Evolutionary conservation across 64 coral and sea anemone genomes (phyloP), one percentile per base, ranked within the genome.

Genomic region (Trachythela sp.): DNA sequence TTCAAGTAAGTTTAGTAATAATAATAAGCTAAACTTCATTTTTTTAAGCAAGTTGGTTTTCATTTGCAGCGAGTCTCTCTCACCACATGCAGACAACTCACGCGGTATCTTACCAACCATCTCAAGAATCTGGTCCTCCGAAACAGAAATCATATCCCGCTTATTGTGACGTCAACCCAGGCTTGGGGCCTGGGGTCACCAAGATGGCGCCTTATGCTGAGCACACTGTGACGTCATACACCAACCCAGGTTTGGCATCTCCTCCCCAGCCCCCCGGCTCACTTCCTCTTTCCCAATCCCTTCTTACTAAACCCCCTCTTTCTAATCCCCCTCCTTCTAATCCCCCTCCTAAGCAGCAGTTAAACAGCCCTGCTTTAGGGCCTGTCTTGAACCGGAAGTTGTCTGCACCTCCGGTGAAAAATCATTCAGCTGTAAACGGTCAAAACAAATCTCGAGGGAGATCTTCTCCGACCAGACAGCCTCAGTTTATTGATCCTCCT

Each of bases 201-300:
- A 99, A 99, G 89, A 99, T 99, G 37, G 85, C 87, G 86, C 96
- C 96, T 4, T 99, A 99, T 54, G 96, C 96, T 0, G 93, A 99
- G n/a, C 96, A 99, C 83, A 95, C 96, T 13, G 96, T 99, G 68
- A 99, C 96, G 22, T 99, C 96, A 35, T 99, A 99, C 89, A 99
- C 94, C 48, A 94, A 80, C 20, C 75, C 75, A 37, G 75, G 75
- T 35, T 64, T 64, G 56, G 22, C 13, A 22, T 64, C 56, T 24
- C 17, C 56, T 20, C 56, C 56, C 56, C 56, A 64, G 56, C 18
- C 56, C 24, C 56, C 56, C 26, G 26, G 20, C 8, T n/a, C 56
- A 8, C 56, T 64, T 18, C 56, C 56, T 13, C 20, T 64, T 8
- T 18, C 20, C 20, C 56, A 64, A 22, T 18, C 56, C 26, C 56